phyloP scores from a whole-genome alignment of 2,113 vertebrate species.

The Ageneiosus marmoratus region DNA sequence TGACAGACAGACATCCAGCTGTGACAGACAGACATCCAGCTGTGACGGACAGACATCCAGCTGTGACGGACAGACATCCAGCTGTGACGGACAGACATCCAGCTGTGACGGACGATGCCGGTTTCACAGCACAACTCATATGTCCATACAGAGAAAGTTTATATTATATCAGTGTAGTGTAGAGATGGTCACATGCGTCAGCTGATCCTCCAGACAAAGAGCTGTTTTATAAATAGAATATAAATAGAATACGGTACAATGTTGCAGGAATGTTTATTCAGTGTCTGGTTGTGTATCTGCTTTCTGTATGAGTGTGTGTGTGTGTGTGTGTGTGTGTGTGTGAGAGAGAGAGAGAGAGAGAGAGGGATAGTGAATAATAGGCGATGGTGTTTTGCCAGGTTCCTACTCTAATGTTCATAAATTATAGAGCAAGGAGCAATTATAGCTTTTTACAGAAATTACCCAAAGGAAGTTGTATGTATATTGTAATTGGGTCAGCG shows the following conservation, averaged over 20 bases:
- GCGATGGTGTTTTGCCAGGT: slow-evolving; percentile 68
- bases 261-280: not conserved
- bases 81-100: not conserved
- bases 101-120: not conserved
- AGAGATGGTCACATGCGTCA: not conserved
- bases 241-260: slow-evolving; percentile 9
- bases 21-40: not conserved
- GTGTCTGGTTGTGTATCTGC: not conserved
- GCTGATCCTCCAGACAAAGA: slow-evolving; percentile 19
- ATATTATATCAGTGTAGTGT: not conserved
- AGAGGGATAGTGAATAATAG: slow-evolving; percentile 66
- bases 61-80: not conserved
- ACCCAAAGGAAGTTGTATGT: slow-evolving; percentile 71
- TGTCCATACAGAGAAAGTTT: too few species aligned
- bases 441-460: slow-evolving; percentile 75
- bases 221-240: too few species aligned
- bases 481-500: slow-evolving; percentile 73
- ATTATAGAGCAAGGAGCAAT: slow-evolving; percentile 75
- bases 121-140: not conserved
- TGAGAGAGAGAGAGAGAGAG: not conserved
- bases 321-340: slow-evolving; percentile 47
- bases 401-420: slow-evolving; percentile 67
- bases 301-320: slow-evolving; percentile 53
- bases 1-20: too few species aligned
- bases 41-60: not conserved